Evolutionary conservation across 2,113 vertebrate genomes (phyloP), one percentile per base, ranked within the genome.

Genomic region (Dendropsophus ebraccatus): DNA sequence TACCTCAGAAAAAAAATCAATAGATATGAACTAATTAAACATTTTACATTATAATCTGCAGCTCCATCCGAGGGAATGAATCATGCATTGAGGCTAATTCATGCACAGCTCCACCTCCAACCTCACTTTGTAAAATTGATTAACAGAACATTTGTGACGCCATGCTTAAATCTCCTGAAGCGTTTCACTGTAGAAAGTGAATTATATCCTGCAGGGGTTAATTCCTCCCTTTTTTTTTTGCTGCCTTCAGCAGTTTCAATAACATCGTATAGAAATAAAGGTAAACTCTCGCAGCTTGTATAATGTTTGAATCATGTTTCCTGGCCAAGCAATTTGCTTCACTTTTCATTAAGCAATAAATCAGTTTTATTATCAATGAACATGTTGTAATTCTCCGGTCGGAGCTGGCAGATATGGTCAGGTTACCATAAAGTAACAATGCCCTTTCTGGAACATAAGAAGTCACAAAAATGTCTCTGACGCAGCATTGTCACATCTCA

Each of bases 301-400:
- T 47, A 76, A 84, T 65, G 73, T 50, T 47, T 65, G 83, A 76
- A 76, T 84, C 72, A 58, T 54, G 73, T 76, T 84, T 84, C 72
- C 72, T 49, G 35, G 83, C 72, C 83, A 84, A 84, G 83, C 83
- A 84, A 84, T 84, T 76, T 76, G 83, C 83, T 76, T 62, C 72
- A 76, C 83, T 76, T 84, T 84, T 84, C 83, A 84, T 84, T 65
- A 84, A 84, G 73, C 72, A 23, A 49, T 84, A 84, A 84, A 84
- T 84, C 83, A 84, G 72, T 84, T 84, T 84, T 84, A 84, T 84
- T 49, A 76, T 76, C 72, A 74, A 62, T 62, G 83, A 65, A 84
- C 83, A 74, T 5, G 50, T 25, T 73, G 72, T 84, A 84, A 84
- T 62, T 62, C 83, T 76, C 45, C 16, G 41, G 52, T 83, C 50